These are phyloP conservation scores for Melierax canorus DNA, from an alignment of 2,113 vertebrate species.

Conservation along the genomic window DNA sequence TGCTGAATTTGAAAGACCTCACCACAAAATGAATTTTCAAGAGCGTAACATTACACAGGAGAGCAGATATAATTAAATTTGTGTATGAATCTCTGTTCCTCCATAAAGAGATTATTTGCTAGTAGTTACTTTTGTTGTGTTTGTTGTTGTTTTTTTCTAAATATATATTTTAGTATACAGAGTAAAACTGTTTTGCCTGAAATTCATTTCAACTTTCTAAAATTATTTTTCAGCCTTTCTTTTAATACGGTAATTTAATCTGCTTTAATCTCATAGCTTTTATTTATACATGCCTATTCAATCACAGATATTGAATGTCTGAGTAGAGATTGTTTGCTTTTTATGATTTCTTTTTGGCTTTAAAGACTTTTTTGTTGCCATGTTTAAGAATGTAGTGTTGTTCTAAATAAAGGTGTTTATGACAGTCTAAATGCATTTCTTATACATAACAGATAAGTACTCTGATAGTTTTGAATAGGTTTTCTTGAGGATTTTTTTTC, in stretches of 20 bases:
- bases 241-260: conserved; percentile 36
- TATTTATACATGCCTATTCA: neutral
- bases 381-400: neutral
- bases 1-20: neutral
- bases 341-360: neutral
- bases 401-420: neutral
- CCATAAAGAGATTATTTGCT: neutral
- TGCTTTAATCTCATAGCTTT: conserved; percentile 27
- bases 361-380: neutral
- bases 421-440: neutral
- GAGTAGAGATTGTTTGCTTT: neutral
- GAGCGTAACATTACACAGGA: neutral
- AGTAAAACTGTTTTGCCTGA: neutral
- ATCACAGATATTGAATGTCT: conserved; percentile 11
- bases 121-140: neutral
- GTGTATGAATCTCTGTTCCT: neutral
- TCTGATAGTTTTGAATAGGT: neutral
- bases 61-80: neutral
- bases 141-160: neutral
- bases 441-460: neutral
- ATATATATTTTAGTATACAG: neutral
- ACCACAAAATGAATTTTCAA: neutral
- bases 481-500: neutral
- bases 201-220: neutral
- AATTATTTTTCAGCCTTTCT: conserved; percentile 19